Evolutionary conservation across 2,113 vertebrate species (phyloP).

Genomic region (Coracopsis vasa): DNA sequence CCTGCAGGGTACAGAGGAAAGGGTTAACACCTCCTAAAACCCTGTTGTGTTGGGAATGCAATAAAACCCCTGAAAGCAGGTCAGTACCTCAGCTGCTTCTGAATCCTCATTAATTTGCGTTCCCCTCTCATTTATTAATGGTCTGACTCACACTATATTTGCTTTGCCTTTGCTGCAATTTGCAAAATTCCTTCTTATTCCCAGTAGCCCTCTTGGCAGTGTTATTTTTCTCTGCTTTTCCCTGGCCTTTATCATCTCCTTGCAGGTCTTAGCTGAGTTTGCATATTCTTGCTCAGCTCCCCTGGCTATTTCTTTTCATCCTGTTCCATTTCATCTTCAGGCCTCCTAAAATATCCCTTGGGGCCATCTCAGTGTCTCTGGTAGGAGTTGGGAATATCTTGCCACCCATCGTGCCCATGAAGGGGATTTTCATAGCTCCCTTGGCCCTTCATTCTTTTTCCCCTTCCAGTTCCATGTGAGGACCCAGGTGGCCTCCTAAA

Average conservation of each 20-base stretch:
- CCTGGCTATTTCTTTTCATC: neutral
- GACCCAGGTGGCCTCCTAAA: neutral
- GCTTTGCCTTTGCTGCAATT: conserved; percentile 61
- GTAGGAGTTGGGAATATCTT: neutral
- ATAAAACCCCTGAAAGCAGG: conserved; percentile 35
- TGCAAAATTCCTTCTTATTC: conserved; percentile 65
- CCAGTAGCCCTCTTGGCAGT: conserved; percentile 58
- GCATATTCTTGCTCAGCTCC: conserved; percentile 38
- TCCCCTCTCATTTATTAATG: conserved; percentile 60
- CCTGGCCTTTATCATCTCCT: conserved; percentile 55
- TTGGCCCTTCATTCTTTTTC: neutral
- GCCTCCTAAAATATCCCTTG: neutral
- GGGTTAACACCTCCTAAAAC: neutral
- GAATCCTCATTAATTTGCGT: conserved; percentile 58
- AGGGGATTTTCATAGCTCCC: neutral
- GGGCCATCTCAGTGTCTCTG: neutral
- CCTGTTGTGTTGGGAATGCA: neutral
- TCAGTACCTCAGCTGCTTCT: conserved; percentile 55
- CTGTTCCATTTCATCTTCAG: conserved; percentile 28
- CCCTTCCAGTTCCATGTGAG: neutral
- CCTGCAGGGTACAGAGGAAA: conserved; percentile 11
- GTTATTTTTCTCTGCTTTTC: conserved; percentile 56
- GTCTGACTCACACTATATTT: conserved; percentile 61
- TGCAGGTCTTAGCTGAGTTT: conserved; percentile 52
- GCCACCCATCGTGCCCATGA: neutral